A percentile compares a stretch with the other conserved stretches of the same genome.
phyloP scores from a whole-genome alignment of 2,113 vertebrate species.

The Oceanodroma tethys region DNA sequence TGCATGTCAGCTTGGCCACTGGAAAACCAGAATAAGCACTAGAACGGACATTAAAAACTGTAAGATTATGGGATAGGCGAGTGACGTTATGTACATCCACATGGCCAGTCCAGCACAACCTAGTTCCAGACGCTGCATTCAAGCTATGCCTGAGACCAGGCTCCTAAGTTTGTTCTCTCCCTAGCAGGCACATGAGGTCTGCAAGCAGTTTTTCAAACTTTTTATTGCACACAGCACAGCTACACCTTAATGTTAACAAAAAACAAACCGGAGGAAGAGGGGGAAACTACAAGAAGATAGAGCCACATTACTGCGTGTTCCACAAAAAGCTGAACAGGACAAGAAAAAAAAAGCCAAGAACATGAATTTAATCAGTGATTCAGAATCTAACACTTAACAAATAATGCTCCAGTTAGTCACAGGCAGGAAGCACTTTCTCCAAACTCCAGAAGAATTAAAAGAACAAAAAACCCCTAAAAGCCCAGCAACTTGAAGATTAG shows the following conservation, averaged over 20 bases:
- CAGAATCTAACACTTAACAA: background rate
- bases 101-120: background rate
- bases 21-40: background rate
- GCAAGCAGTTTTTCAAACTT: background rate
- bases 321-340: background rate
- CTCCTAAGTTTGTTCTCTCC: background rate
- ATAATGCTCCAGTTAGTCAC: background rate
- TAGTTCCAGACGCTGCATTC: background rate
- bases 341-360: background rate
- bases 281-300: background rate
- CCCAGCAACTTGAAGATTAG: background rate
- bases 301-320: background rate
- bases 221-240: background rate
- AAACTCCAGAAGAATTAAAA: background rate
- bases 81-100: background rate
- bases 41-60: background rate
- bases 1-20: background rate
- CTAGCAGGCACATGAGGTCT: background rate
- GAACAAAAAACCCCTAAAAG: background rate
- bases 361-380: background rate
- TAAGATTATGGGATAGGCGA: background rate
- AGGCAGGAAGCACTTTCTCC: background rate
- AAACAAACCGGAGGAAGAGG: background rate
- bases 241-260: background rate
- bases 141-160: accelerated